A percentile compares a stretch with the other conserved stretches of the same genome.
These are phyloP conservation scores for Chironomus striatipennis DNA, from an alignment of 1,140 invertebrate genomes.

Conservation along the genomic window DNA sequence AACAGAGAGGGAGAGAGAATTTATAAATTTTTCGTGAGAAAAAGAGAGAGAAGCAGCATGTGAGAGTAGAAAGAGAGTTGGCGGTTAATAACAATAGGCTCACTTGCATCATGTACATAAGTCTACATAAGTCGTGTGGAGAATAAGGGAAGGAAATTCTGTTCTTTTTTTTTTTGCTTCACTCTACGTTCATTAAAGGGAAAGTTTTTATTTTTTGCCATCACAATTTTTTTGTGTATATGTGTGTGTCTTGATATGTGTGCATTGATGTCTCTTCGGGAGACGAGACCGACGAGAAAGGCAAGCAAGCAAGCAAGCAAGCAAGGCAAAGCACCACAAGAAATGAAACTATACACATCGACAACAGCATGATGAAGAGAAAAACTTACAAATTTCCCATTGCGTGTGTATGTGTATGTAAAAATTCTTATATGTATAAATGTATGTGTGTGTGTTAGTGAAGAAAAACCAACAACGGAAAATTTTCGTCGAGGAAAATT, in stretches of 20 bases:
- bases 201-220: not conserved
- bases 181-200: conserved; percentile 6
- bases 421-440: not conserved
- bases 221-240: not conserved
- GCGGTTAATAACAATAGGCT: not conserved
- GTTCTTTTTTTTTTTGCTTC: no score
- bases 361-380: not conserved
- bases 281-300: not conserved
- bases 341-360: no score
- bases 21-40: not conserved
- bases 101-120: not conserved
- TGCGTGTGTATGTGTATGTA: not conserved
- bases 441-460: not conserved
- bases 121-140: not conserved
- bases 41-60: not conserved
- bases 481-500: not conserved
- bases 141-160: conserved; percentile 2
- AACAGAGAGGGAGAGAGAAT: not conserved
- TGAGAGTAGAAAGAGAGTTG: not conserved
- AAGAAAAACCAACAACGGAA: conserved; percentile 7
- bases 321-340: no score
- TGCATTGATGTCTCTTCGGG: not conserved
- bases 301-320: not conserved
- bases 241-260: not conserved
- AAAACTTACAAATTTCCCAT: not conserved